Conservation (phyloP, 2,113 vertebrate species). For the Anguilla rostrata region DNA sequence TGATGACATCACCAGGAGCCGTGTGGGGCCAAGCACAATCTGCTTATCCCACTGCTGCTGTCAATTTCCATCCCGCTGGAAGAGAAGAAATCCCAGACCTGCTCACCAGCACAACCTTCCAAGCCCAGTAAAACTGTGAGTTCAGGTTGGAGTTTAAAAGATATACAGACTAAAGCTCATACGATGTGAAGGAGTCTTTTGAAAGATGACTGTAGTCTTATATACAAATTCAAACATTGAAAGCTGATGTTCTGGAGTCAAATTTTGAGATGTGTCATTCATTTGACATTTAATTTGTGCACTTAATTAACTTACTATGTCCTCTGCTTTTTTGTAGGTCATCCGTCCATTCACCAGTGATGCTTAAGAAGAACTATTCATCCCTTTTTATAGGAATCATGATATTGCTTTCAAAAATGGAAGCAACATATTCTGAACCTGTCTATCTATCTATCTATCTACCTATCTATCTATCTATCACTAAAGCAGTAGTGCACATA, state of each 20-base stretch:
- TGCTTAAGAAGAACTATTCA: neutral
- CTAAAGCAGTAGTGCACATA: too few relatives aligned
- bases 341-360: constrained; percentile 6
- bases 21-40: constrained; percentile 13
- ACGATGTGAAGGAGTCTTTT: neutral
- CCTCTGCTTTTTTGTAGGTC: neutral
- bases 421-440: neutral
- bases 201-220: too few relatives aligned
- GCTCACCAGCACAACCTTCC: neutral
- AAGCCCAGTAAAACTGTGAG: neutral
- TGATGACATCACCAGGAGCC: constrained; percentile 11
- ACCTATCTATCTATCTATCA: too few relatives aligned
- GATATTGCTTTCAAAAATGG: neutral
- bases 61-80: neutral
- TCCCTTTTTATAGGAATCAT: neutral
- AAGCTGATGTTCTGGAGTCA: too few relatives aligned
- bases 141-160: neutral
- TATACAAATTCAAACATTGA: too few relatives aligned
- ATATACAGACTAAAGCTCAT: neutral
- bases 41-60: constrained; percentile 5
- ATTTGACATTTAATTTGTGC: neutral
- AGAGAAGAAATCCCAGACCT: neutral
- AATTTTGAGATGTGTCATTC: neutral
- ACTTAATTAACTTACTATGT: neutral
- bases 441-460: too few relatives aligned